A percentile compares a stretch with the other conserved stretches of the same genome.
Conservation (phyloP, 2,113 vertebrate genomes). For the Mola mola region DNA sequence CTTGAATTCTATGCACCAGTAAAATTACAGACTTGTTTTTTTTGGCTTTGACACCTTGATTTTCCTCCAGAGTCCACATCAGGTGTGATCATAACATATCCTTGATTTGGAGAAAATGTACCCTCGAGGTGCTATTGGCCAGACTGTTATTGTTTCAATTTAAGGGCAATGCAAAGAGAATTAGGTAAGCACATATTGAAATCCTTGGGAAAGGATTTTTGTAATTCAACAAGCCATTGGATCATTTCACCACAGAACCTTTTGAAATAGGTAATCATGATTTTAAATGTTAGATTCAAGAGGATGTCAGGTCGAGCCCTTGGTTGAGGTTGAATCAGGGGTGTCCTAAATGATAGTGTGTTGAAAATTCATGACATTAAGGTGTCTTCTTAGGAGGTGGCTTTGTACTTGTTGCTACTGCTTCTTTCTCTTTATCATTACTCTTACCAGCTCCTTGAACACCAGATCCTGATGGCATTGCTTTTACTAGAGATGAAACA, state of each 20-base stretch:
- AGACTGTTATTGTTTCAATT: too few species aligned
- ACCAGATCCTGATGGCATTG: conserved; percentile 69
- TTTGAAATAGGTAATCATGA: background rate
- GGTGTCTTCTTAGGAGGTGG: conserved; percentile 19
- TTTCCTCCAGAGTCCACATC: conserved; percentile 14
- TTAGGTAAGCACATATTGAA: too few species aligned
- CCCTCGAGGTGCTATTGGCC: conserved; percentile 10
- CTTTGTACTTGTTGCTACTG: conserved; percentile 55
- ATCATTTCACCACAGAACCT: conserved; percentile 1
- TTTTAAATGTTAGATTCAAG: conserved; percentile 3
- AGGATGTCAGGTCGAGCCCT: background rate
- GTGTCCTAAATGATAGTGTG: too few species aligned
- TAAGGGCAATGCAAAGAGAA: too few species aligned
- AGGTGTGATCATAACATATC: conserved; percentile 5
- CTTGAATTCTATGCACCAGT: conserved; percentile 67
- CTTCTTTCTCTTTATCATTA: conserved; percentile 43
- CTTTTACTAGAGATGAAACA: conserved; percentile 61
- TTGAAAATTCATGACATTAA: conserved; percentile 27
- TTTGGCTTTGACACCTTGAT: background rate
- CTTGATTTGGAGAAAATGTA: conserved; percentile 16
- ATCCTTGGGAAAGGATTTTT: background rate
- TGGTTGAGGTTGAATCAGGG: too few species aligned
- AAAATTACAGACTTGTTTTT: conserved; percentile 30
- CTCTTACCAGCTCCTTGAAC: conserved; percentile 81
- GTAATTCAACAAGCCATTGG: background rate